Conservation (phyloP, 2,888 invertebrate genomes). For the Tetragonisca angustula region DNA sequence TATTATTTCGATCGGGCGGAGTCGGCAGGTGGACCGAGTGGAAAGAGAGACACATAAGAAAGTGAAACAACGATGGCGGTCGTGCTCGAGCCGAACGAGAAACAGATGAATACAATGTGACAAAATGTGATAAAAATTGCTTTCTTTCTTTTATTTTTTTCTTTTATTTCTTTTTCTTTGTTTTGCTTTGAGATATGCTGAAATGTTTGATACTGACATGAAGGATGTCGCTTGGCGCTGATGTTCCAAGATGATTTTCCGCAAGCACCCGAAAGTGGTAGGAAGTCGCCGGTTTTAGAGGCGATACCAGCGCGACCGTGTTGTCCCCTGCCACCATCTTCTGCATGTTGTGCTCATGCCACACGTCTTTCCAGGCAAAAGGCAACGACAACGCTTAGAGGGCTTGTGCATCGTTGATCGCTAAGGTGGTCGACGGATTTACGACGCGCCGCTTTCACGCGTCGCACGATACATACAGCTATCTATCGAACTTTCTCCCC, state of each 20-base stretch:
- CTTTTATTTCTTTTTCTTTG: not conserved
- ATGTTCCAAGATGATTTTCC: slow-evolving; percentile 87
- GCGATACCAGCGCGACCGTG: slow-evolving; percentile 85
- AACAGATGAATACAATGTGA: slow-evolving; percentile 38
- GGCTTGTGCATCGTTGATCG: slow-evolving; percentile 53
- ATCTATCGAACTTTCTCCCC: not conserved
- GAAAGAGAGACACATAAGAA: slow-evolving; percentile 4
- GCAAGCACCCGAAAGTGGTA: slow-evolving; percentile 87
- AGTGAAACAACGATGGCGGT: not conserved
- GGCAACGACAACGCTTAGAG: slow-evolving; percentile 72
- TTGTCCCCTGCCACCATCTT: slow-evolving; percentile 86
- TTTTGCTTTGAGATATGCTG: slow-evolving; percentile 41
- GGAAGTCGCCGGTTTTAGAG: slow-evolving; percentile 86
- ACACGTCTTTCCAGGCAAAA: slow-evolving; percentile 84
- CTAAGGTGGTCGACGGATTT: slow-evolving; percentile 36
- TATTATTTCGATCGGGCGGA: slow-evolving; percentile 1
- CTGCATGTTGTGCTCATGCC: slow-evolving; percentile 86
- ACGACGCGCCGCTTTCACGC: slow-evolving; percentile 19
- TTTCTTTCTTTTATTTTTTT: slow-evolving; percentile 4
- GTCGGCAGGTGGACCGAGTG: not conserved
- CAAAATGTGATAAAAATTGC: slow-evolving; percentile 53
- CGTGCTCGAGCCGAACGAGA: not conserved
- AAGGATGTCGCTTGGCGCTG: slow-evolving; percentile 86
- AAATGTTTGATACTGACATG: slow-evolving; percentile 83
- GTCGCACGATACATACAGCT: not conserved